Percentiles rank a stretch among this genome's conserved stretches.
Evolutionary conservation across 2,888 invertebrate species (phyloP).

Genomic region (Aphodius sticticus): DNA sequence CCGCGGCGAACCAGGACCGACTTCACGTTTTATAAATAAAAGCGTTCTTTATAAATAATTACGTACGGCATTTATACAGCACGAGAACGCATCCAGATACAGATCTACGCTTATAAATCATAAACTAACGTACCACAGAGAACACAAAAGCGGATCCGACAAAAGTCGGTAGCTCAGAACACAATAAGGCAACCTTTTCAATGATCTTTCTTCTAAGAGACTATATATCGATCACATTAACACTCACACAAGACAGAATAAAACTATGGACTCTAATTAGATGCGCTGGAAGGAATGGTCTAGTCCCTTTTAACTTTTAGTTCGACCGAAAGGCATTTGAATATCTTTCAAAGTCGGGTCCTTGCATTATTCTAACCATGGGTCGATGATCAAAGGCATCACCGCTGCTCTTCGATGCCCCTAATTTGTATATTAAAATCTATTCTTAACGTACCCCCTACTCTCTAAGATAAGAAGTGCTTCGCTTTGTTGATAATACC

Average conservation of each 20-base stretch:
- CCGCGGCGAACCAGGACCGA: neutral
- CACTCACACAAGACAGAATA: neutral
- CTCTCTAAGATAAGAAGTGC: too few species aligned
- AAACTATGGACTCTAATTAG: neutral
- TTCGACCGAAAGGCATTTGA: slow-evolving; percentile 4
- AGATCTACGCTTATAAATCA: neutral
- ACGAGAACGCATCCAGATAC: neutral
- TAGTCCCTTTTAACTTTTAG: neutral
- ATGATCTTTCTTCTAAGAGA: neutral
- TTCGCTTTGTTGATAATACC: too few species aligned
- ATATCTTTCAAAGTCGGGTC: neutral
- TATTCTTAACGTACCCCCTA: too few species aligned
- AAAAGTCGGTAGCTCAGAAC: neutral
- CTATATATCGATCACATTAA: neutral
- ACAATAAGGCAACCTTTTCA: neutral
- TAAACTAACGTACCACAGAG: neutral
- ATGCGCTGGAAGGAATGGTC: neutral
- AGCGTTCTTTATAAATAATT: neutral
- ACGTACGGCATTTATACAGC: neutral
- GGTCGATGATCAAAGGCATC: neutral
- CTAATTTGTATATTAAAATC: neutral
- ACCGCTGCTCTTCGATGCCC: neutral
- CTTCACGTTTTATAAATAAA: neutral
- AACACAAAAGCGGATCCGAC: neutral
- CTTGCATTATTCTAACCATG: neutral